Conservation (phyloP, 2,888 invertebrate genomes). For the Crematogaster levior region DNA sequence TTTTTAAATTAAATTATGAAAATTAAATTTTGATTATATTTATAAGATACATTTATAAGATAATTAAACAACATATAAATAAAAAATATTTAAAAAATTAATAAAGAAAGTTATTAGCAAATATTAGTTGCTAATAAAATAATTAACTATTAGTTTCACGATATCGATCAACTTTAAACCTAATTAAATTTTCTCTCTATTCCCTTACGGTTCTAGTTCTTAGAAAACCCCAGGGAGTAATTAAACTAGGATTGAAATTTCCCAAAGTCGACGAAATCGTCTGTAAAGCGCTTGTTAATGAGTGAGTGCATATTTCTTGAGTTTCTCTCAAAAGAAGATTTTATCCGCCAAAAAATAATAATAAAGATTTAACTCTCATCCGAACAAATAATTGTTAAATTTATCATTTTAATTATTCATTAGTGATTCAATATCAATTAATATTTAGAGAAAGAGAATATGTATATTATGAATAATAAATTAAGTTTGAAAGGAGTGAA, state of each 20-base stretch:
- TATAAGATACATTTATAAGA: neutral
- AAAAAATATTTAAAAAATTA: neutral
- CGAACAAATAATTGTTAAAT: neutral
- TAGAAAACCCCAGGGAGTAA: neutral
- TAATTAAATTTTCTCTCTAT: slow-evolving; percentile 7
- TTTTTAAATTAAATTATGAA: neutral
- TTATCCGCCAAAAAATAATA: neutral
- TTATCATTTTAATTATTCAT: neutral
- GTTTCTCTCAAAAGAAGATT: slow-evolving; percentile 2
- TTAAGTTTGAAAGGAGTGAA: neutral
- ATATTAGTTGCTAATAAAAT: no score
- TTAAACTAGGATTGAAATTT: slow-evolving; percentile 32
- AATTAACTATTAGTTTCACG: no score
- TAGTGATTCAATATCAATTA: neutral
- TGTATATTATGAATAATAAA: neutral
- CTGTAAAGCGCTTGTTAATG: slow-evolving; percentile 24
- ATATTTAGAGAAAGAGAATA: neutral
- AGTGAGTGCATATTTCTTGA: neutral
- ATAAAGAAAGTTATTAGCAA: neutral
- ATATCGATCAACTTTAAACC: neutral
- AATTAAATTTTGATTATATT: neutral
- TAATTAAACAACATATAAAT: neutral
- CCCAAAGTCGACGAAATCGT: neutral
- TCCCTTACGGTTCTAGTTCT: neutral
- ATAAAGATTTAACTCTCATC: neutral